Percentiles rank a stretch among this genome's conserved stretches.
phyloP scores from a whole-genome alignment of 1,140 invertebrate genomes.

The Gerris buenoi region DNA sequence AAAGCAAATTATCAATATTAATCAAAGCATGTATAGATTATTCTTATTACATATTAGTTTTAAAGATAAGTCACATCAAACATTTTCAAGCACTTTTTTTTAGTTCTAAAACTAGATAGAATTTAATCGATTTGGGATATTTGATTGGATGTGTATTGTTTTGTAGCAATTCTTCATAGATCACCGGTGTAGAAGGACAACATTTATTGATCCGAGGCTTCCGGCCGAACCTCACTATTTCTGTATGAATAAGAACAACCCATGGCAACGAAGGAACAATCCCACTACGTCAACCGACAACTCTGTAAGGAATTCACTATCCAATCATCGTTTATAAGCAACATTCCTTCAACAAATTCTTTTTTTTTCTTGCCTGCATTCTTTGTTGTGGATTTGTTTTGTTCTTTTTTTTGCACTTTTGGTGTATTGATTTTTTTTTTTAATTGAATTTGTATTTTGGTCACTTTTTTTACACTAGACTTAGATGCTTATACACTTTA shows the following conservation, averaged over 20 bases:
- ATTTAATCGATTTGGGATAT: no score
- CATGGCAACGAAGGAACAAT: conserved; percentile 11
- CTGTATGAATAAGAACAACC: conserved; percentile 26
- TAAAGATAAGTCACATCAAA: no score
- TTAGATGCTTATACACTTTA: no score
- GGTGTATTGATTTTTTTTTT: neutral
- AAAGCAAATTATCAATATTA: no score
- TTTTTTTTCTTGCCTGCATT: neutral
- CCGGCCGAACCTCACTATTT: conserved; percentile 50
- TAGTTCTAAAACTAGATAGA: neutral
- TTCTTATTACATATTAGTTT: no score
- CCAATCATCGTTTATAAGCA: no score
- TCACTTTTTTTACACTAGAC: no score
- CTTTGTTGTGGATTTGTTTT: neutral
- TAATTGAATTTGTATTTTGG: neutral
- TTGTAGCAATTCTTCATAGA: conserved; percentile 84
- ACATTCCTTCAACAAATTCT: no score
- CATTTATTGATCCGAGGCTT: conserved; percentile 89
- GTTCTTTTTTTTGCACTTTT: neutral
- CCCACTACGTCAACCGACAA: neutral
- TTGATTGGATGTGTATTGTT: neutral
- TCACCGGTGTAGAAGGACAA: conserved; percentile 78
- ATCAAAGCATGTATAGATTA: no score
- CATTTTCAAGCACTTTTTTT: no score
- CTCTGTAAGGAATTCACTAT: neutral